Percentiles rank a stretch among this genome's conserved stretches.
Evolutionary conservation across 2,113 vertebrate genomes (phyloP).

Genomic region (Otocyon megalotis): DNA sequence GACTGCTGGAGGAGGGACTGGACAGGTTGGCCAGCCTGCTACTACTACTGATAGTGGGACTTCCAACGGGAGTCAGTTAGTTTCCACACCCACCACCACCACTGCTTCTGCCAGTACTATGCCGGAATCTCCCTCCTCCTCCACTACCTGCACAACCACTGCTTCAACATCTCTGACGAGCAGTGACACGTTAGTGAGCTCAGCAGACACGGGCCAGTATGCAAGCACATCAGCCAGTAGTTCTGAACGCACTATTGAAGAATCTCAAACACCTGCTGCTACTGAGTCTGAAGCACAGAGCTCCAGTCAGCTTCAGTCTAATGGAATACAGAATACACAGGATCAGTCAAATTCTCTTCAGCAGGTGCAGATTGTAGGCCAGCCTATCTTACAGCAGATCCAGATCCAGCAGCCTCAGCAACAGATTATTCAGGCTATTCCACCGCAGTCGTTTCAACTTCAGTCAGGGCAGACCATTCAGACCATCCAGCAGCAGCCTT

Average conservation of each 20-base stretch:
- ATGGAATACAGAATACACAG: conserved; percentile 93
- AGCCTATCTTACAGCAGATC: conserved; percentile 96
- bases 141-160: conserved; percentile 88
- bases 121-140: conserved; percentile 89
- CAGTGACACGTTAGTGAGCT: conserved; percentile 88
- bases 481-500: conserved; percentile 94
- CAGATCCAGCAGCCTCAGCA: conserved; percentile 95
- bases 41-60: conserved; percentile 93
- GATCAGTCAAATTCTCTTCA: conserved; percentile 93
- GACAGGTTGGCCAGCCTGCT: conserved; percentile 93
- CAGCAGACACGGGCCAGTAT: conserved; percentile 91
- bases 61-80: conserved; percentile 94
- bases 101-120: conserved; percentile 87
- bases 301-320: conserved; percentile 92
- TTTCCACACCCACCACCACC: conserved; percentile 90
- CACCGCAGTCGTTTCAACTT: conserved; percentile 94
- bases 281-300: conserved; percentile 89
- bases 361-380: conserved; percentile 97
- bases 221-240: conserved; percentile 87
- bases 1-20: conserved; percentile 90
- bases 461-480: conserved; percentile 94
- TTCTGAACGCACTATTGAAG: conserved; percentile 89
- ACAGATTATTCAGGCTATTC: conserved; percentile 92
- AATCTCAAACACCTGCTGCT: conserved; percentile 88
- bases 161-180: conserved; percentile 88